A percentile compares a stretch with the other conserved stretches of the same genome.
phyloP scores from a whole-genome alignment of 35 echinoderm and acorn worm species.

The Anneissia japonica region DNA sequence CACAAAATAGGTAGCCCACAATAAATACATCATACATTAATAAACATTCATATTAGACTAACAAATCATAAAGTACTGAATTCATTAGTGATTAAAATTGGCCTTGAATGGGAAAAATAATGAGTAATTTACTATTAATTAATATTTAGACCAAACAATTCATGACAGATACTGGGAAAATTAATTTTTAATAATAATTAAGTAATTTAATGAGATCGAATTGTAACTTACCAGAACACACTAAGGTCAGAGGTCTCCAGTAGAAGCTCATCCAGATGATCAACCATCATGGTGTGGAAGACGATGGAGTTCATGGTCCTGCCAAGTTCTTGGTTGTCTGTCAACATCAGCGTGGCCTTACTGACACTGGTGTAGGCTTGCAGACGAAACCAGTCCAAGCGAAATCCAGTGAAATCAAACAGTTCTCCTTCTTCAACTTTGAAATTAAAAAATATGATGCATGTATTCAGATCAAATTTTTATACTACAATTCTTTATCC shows the following conservation, averaged over 20 bases:
- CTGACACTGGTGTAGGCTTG: conserved; percentile 91
- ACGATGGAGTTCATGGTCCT: conserved; percentile 87
- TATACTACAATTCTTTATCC: no score
- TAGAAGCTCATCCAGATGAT: conserved; percentile 75
- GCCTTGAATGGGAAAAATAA: not conserved
- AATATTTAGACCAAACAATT: no score
- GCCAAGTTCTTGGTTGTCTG: conserved; percentile 71
- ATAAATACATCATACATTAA: no score
- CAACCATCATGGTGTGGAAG: conserved; percentile 97
- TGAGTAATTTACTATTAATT: no score
- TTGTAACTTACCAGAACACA: conserved; percentile 75
- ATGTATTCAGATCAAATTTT: no score
- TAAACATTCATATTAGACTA: no score
- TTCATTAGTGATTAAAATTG: not conserved
- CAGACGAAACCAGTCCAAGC: conserved; percentile 92
- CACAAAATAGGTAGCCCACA: no score
- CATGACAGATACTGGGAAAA: no score
- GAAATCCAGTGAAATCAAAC: conserved; percentile 82
- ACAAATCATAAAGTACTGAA: not conserved
- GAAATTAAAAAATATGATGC: not conserved
- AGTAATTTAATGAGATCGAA: no score
- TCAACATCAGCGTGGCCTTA: conserved; percentile 67
- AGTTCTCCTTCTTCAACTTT: conserved; percentile 51
- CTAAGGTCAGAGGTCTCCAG: conserved; percentile 87
- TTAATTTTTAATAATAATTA: no score